Percentiles rank a stretch among this genome's conserved stretches.
These are phyloP conservation scores for Amblyraja radiata DNA, from an alignment of 2,797 vertebrate genomes.

Conservation along the genomic window DNA sequence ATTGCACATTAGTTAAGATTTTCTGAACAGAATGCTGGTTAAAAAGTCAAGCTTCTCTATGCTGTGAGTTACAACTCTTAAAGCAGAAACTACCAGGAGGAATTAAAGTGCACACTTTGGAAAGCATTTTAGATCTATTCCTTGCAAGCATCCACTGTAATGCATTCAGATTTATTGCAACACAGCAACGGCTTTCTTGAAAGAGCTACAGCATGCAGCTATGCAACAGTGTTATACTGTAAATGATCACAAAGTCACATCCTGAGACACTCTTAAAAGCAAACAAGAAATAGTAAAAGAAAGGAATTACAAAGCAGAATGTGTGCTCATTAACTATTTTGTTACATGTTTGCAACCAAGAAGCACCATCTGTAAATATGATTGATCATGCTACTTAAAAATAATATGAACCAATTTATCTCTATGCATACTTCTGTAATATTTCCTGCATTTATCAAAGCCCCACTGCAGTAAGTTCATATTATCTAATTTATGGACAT, in stretches of 20 bases:
- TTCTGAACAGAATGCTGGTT: neutral
- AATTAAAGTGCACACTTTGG: neutral
- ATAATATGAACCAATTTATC: neutral
- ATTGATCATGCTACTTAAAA: neutral
- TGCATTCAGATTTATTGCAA: neutral
- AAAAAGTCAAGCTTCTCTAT: neutral
- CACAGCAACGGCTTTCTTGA: neutral
- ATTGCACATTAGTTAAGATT: neutral
- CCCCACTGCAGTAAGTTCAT: too few species aligned
- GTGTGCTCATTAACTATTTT: neutral
- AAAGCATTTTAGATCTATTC: neutral
- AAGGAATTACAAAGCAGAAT: neutral
- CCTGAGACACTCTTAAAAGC: neutral
- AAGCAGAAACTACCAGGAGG: neutral
- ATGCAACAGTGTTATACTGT: neutral
- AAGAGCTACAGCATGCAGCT: neutral
- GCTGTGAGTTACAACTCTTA: neutral
- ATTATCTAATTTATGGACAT: neutral
- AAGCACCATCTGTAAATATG: neutral
- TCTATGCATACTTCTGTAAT: too few species aligned
- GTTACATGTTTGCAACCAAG: neutral
- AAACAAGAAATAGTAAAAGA: neutral
- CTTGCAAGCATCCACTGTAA: neutral
- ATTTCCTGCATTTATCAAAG: neutral
- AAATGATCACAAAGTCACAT: neutral